These are phyloP conservation scores for Hippocampus zosterae DNA, from an alignment of 2,113 vertebrate genomes.

Conservation along the genomic window DNA sequence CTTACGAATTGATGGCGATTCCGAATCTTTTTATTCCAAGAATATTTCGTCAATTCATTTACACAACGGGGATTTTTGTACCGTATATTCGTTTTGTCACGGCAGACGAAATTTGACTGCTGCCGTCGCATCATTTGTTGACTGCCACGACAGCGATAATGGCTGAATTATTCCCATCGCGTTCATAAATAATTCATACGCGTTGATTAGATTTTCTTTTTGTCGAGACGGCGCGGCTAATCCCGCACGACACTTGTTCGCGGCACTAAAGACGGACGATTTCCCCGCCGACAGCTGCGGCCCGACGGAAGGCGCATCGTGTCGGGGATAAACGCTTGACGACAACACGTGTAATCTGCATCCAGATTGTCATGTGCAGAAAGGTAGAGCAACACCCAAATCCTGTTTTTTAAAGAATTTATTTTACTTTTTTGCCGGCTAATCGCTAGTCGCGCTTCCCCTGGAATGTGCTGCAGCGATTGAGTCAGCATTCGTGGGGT, in stretches of 20 bases:
- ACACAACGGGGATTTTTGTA: too few species aligned
- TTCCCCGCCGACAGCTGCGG: not conserved
- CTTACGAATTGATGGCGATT: too few species aligned
- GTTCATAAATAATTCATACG: not conserved
- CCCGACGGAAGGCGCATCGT: not conserved
- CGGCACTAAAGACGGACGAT: not conserved
- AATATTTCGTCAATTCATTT: too few species aligned
- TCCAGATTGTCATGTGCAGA: constrained; percentile 41
- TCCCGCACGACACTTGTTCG: not conserved
- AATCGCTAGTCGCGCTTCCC: too few species aligned
- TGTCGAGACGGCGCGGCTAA: not conserved
- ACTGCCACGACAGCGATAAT: not conserved
- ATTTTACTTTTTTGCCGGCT: too few species aligned
- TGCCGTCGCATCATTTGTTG: not conserved
- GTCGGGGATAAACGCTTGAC: constrained; percentile 33
- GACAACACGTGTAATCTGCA: constrained; percentile 48
- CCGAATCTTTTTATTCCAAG: too few species aligned
- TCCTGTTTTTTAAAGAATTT: not conserved
- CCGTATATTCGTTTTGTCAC: not conserved
- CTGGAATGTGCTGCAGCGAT: too few species aligned
- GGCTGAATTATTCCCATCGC: not conserved
- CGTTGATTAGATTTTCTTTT: not conserved
- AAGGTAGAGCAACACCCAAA: constrained; percentile 32
- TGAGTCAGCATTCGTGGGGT: too few species aligned
- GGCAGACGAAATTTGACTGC: not conserved